Base-by-base conservation (phyloP, 2,888 invertebrate species). In the Lumbricus terrestris region DNA sequence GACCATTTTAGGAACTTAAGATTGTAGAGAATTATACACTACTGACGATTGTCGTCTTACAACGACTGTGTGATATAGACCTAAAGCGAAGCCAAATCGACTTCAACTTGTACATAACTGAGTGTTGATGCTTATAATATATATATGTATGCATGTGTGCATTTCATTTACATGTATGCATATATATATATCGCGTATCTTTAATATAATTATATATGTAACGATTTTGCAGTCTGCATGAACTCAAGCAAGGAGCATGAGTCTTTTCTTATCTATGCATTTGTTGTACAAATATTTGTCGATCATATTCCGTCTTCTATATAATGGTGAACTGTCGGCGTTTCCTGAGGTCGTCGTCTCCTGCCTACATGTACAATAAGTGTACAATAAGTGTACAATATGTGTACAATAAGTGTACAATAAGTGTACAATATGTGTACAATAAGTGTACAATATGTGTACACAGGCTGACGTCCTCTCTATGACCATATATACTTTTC, bases 271-370 rank as follows among this genome's bases (percentile, higher is more conserved):
- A 69, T 69, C 69, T 69, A 69, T 69, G 69, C 69, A 69, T 69
- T 69, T 69, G 69, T 69, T 69, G 69, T 69, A 69, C n/a, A 69
- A 13, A 69, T 69, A 69, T 69, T 69, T 69, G 69, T 69, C n/a
- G n/a, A 69, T 69, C 69, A 69, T 69, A 69, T 69, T 69, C 69
- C 69, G 69, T 69, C 69, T 69, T 69, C 69, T 69, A 69, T n/a
- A n/a, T n/a, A n/a, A n/a, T n/a, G n/a, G 69, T 69, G 3, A n/a
- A 69, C 47, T 23, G 23, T 47, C 23, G 47, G 20, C 47, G 47
- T 47, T 47, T 47, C 47, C 47, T 69, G n/a, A n/a, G 69, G 11
- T n/a, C 29, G 4, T n/a, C 47, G 15, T 16, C 42, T 16, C 42
- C 29, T 54, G 23, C 8, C 40, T 15, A 11, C 40, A 40, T 40